phyloP scores from a whole-genome alignment of 2,888 invertebrate genomes.

The Charanyca ferruginea region DNA sequence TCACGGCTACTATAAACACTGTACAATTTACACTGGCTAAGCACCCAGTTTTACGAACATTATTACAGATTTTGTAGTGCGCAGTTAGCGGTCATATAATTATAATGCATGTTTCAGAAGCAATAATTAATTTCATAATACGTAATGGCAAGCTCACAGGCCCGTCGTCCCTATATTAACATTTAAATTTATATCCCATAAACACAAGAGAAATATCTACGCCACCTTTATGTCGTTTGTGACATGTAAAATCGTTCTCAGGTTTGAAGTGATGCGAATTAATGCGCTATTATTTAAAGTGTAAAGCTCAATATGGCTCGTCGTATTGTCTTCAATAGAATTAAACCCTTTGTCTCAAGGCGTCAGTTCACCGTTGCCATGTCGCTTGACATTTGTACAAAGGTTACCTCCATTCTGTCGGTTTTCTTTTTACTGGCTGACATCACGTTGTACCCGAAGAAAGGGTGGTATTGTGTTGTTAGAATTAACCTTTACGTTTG shows the following conservation, averaged over 20 bases:
- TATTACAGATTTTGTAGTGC: constrained; percentile 63
- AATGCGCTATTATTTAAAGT: constrained; percentile 70
- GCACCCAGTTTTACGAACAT: constrained; percentile 49
- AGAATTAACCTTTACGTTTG: constrained; percentile 82
- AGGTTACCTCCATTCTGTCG: constrained; percentile 86
- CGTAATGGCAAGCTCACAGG: constrained; percentile 75
- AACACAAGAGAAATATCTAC: constrained; percentile 79
- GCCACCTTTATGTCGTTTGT: constrained; percentile 78
- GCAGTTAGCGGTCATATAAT: constrained; percentile 73
- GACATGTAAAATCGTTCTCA: constrained; percentile 75
- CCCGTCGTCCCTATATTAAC: constrained; percentile 84
- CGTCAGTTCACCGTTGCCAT: constrained; percentile 81
- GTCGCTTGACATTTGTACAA: constrained; percentile 89
- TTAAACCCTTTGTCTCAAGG: constrained; percentile 90
- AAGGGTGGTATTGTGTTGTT: constrained; percentile 86
- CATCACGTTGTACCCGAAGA: constrained; percentile 82
- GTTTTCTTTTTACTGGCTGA: constrained; percentile 87
- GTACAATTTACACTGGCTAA: constrained; percentile 60
- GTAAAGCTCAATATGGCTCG: constrained; percentile 79
- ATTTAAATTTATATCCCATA: constrained; percentile 84
- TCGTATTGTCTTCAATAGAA: constrained; percentile 75
- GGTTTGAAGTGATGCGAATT: constrained; percentile 65
- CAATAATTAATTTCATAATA: constrained; percentile 81
- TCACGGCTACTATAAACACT: constrained; percentile 57
- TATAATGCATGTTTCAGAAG: constrained; percentile 79